Percentiles rank a stretch among this genome's conserved stretches.
Conservation (phyloP, 2,797 vertebrate species). For the Characodon lateralis region DNA sequence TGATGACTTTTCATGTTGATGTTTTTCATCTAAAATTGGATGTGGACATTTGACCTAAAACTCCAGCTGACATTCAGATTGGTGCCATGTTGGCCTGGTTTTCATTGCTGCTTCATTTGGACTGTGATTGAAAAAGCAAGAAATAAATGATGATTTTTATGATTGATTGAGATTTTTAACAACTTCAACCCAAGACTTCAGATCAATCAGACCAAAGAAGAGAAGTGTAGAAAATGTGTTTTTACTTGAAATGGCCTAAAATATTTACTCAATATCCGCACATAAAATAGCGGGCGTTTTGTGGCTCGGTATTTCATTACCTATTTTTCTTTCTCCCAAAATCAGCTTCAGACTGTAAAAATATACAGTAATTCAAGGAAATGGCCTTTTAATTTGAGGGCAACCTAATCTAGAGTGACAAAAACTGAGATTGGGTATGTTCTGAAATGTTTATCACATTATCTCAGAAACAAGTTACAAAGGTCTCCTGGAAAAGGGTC, state of each 20-base stretch:
- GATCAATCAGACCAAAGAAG: neutral
- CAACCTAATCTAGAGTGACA: too few species aligned
- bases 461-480: too few species aligned
- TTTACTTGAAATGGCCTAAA: neutral
- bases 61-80: constrained; percentile 60
- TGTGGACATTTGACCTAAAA: constrained; percentile 35
- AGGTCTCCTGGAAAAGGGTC: too few species aligned
- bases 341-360: neutral
- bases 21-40: constrained; percentile 11
- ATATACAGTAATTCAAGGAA: too few species aligned
- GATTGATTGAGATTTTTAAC: neutral
- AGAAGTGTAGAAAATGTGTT: neutral
- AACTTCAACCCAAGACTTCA: neutral
- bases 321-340: neutral
- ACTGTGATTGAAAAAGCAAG: neutral
- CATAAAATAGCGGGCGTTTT: neutral
- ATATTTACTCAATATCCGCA: neutral
- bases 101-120: neutral
- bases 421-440: too few species aligned
- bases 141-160: neutral
- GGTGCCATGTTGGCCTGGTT: constrained; percentile 17
- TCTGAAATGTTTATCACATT: too few species aligned
- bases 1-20: constrained; percentile 20
- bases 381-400: too few species aligned
- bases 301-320: neutral